phyloP scores from a whole-genome alignment of 1,140 invertebrate species.

The Medauroidea extradentata region DNA sequence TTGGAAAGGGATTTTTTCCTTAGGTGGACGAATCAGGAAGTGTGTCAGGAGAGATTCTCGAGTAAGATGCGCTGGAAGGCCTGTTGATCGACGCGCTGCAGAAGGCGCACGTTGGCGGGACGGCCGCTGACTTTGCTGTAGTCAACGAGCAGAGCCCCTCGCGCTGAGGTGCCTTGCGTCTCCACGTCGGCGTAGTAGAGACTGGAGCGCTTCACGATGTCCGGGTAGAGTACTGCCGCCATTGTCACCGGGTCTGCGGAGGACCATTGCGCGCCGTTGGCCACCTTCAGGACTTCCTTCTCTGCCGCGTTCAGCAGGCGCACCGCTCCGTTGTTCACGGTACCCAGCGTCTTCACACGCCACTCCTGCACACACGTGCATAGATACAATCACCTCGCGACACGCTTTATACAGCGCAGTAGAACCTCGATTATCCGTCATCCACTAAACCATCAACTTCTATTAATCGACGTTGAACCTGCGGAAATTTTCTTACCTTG shows the following conservation, averaged over 20 bases:
- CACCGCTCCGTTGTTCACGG: constrained; percentile 32
- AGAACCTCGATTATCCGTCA: background rate
- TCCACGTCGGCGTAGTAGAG: background rate
- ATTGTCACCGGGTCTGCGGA: background rate
- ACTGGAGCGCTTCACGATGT: background rate
- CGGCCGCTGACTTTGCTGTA: background rate
- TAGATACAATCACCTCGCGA: background rate
- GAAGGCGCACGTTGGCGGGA: background rate
- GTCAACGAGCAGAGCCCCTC: background rate
- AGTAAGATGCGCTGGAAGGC: background rate
- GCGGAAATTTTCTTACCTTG: constrained; percentile 38
- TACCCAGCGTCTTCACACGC: constrained; percentile 39
- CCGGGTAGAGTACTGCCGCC: background rate
- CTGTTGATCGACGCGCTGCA: background rate
- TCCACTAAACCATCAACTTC: no score
- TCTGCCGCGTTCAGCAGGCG: constrained; percentile 47
- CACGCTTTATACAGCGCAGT: background rate
- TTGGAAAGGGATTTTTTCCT: no score
- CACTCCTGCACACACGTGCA: constrained; percentile 38
- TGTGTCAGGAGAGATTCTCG: background rate
- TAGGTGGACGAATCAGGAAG: no score
- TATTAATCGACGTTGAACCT: no score
- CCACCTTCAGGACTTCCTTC: constrained; percentile 6
- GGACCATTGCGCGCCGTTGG: background rate
- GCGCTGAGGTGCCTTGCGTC: background rate